Conservation (phyloP, 2,888 invertebrate genomes). For the Apotomis turbidana region DNA sequence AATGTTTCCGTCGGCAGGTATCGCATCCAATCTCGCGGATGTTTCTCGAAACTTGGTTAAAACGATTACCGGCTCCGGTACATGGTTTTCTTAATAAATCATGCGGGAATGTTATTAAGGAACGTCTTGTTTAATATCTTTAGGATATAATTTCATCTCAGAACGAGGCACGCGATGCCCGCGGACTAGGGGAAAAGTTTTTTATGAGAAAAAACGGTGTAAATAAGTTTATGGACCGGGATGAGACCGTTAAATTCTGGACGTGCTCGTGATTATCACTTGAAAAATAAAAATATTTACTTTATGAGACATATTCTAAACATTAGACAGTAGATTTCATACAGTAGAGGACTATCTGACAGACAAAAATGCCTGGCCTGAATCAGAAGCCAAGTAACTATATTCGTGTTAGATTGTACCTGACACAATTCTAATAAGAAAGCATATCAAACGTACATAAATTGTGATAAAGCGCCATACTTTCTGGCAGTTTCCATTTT, state of each 20-base stretch:
- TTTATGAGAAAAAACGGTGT: slow-evolving; percentile 19
- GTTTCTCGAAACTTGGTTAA: slow-evolving; percentile 31
- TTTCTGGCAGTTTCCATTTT: too few species aligned
- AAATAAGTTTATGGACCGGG: slow-evolving; percentile 26
- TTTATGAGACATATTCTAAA: background rate
- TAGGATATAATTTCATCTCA: slow-evolving; percentile 34
- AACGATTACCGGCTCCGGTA: slow-evolving; percentile 35
- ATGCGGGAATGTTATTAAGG: slow-evolving; percentile 39
- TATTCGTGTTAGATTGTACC: too few species aligned
- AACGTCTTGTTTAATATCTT: slow-evolving; percentile 41
- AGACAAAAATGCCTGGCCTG: too few species aligned
- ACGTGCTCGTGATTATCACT: background rate
- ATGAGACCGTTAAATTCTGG: background rate
- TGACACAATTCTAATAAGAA: too few species aligned
- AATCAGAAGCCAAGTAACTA: too few species aligned
- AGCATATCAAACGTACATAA: too few species aligned
- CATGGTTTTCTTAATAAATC: slow-evolving; percentile 42
- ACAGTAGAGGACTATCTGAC: too few species aligned
- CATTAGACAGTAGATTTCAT: too few species aligned
- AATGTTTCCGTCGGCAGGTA: slow-evolving; percentile 28
- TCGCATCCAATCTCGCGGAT: slow-evolving; percentile 36
- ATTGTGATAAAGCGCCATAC: too few species aligned
- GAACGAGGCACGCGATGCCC: slow-evolving; percentile 29
- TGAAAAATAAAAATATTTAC: background rate
- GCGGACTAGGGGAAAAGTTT: slow-evolving; percentile 8